Base-by-base conservation (phyloP, 2,113 vertebrate species). In the Leucosticte australis region DNA sequence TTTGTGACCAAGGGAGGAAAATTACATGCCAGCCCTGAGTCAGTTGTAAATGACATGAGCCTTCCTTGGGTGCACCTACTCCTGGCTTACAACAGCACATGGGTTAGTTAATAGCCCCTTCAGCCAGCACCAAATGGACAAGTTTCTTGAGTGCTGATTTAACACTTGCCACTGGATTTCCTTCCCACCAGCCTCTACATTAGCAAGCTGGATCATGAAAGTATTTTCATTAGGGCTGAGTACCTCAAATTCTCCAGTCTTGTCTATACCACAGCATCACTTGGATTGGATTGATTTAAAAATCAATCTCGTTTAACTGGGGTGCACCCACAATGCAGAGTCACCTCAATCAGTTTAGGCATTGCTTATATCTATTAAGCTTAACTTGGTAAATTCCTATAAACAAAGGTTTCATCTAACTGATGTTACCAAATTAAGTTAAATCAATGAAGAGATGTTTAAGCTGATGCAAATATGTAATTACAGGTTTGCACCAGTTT, bases 371-470 rank as follows among this genome's bases (percentile, higher is more conserved):
- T 73, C 89, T 93, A 87, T 93, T 93, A 89, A 93, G 52, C 69
- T 82, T 92, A 92, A 90, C 56, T 49, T 62, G 60, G 56, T 86
- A 90, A 84, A 96, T 79, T 96, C 83, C 94, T 87, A 71, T 75
- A 96, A 96, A 83, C 73, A 94, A 96, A 93, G 76, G 80, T 83
- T 97, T 93, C 93, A 87, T 82, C 74, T 87, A 92, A 86, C 41
- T 81, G 80, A 89, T 87, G 83, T 35, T 71, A 69, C 62, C 57
- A 87, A 87, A 95, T 94, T 75, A 92, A 84, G 83, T n/a, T 60
- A 75, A 90, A 84, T 96, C 94, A 60, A 96, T 94, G 82, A 83
- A 96, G 80, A 0, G 1, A 79, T 50, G 86, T 62, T 93, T 84
- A 71, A 84, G 50, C 37, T 24, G 83, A 74, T 55, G 41, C 89